phyloP scores from a whole-genome alignment of 2,888 invertebrate genomes.

The Acleris literana region DNA sequence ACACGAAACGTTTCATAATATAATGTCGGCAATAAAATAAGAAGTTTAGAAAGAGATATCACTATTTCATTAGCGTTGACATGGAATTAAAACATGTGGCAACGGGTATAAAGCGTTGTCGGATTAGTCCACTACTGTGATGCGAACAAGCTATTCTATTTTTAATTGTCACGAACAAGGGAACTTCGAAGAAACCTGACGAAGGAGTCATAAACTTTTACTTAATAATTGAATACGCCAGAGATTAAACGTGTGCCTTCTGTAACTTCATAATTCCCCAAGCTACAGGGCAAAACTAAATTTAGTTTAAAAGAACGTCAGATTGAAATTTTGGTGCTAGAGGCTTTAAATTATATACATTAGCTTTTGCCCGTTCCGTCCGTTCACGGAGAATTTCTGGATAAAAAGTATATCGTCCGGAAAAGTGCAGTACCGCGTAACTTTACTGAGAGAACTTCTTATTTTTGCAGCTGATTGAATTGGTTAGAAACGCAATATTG shows the following conservation, averaged over 20 bases:
- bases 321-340: no score
- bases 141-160: conserved; percentile 45
- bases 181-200: conserved; percentile 16
- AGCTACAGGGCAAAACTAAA: no score
- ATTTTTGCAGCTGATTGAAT: no score
- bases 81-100: conserved; percentile 22
- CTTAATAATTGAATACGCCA: conserved; percentile 60
- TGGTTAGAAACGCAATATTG: no score
- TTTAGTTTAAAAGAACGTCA: no score
- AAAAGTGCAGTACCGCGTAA: no score
- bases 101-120: conserved; percentile 6
- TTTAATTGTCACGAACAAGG: conserved; percentile 36
- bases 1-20: conserved; percentile 13
- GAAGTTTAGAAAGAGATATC: conserved; percentile 23
- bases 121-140: conserved; percentile 4
- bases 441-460: no score
- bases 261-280: no score
- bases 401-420: no score
- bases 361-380: no score
- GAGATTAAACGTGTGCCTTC: conserved; percentile 40
- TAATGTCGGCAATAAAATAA: conserved; percentile 20
- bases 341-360: background rate
- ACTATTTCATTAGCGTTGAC: conserved; percentile 31
- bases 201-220: conserved; percentile 44
- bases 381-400: no score